Base-by-base conservation (phyloP, 1,140 invertebrate species). In the Musca domestica region DNA sequence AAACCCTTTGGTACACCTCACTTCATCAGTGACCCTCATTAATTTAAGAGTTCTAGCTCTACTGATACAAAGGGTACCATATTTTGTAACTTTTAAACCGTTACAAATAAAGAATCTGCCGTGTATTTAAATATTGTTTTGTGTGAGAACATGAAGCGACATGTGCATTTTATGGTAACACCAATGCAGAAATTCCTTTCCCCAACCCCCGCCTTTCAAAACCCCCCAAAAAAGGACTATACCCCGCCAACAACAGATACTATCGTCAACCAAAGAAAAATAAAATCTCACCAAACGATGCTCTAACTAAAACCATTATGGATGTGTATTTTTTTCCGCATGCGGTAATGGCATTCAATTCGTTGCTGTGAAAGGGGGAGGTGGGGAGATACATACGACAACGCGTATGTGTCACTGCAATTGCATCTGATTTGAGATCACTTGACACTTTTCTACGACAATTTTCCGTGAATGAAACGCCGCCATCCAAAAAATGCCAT, bases 141-240 rank as follows among this genome's bases (percentile, higher is more conserved):
- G 34, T 41, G 34, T 77, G 76, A 71, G 76, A 77, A 77, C 76
- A 77, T 73, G 72, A 72, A 73, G 74, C 76, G 76, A 77, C 76
- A 77, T 77, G 74, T 77, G 76, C 76, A 77, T 74, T 77, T 77
- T 77, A 77, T 77, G 76, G 74, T 69, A 69, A 64, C 72, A 68
- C 68, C 69, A 69, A 46, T 30, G 68, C 67, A 17, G 25, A 17
- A 17, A 25, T 49, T 49, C n/a, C 6, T 17, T 49, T 5, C 20
- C 54, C n/a, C 27, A 20, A 10, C 56, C 56, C 27, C 54, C 19
- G 3, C 15, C 5, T 22, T 4, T 9, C n/a, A 2, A 14, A 1
- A n/a, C 9, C 20, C 1, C 6, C 17, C 48, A 41, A 41, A 41
- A 41, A 41, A 41, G 6, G 12, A 2, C 47, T 22, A 51, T 19